Base-by-base conservation (phyloP, 2,888 invertebrate genomes). In the Heliconius aoede region DNA sequence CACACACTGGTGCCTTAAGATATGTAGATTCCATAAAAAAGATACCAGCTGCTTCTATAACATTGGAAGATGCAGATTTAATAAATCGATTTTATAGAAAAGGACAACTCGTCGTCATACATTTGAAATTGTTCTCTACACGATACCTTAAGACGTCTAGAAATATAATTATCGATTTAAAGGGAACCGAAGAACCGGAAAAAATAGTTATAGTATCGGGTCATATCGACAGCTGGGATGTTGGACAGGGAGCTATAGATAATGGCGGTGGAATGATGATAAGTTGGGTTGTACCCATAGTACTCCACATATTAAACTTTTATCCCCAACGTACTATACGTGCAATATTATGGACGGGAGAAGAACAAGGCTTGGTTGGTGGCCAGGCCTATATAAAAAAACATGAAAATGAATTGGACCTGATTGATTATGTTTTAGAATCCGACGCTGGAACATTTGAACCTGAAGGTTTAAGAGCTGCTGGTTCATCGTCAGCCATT, bases 161-260 rank as follows among this genome's bases (percentile, higher is more conserved):
- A 79, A 98, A 98, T 87, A 95, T 96, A 0, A 89, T 97, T 13
- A 95, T 96, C 1, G 97, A 98, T 89, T 92, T 97, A 18, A 90
- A 87, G 83, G 97, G 97, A 0, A 87, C 85, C n/a, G 82, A 84
- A 13, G 32, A 88, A 64, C 89, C 90, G 18, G 90, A 94, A 51
- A 90, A 92, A 82, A 91, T 96, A 0, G 97, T 98, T 0, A 93
- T 98, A 8, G 95, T 98, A 61, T 97, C 97, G 7, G 98, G 98
- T 9, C 98, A 98, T 86, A 94, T 98, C 60, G 98, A 98, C 85
- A 97, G 97, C 85, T 98, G 98, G 98, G 98, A 98, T 88, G 97
- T 98, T 24, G 98, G 98, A 4, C 95, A 97, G 83, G 98, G 98
- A n/a, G 97, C 97, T 0, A 97, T 98, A 97, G 98, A 98, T 86